These are phyloP conservation scores for Pissodes strobi DNA, from an alignment of 1,140 invertebrate genomes.

Conservation along the genomic window DNA sequence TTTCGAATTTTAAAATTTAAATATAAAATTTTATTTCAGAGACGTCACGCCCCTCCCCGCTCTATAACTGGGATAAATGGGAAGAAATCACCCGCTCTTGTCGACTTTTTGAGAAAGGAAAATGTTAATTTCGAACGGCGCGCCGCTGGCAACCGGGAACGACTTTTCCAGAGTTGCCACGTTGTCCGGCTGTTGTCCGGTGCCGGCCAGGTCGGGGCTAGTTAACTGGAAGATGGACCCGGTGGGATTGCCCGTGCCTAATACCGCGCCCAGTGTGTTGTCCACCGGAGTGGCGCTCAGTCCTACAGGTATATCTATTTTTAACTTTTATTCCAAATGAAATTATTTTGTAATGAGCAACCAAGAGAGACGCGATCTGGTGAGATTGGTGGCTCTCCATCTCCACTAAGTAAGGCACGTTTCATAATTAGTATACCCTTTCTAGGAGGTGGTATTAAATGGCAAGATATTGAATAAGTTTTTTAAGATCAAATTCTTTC, in stretches of 20 bases:
- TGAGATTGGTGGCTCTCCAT: too few species aligned
- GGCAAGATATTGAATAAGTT: too few species aligned
- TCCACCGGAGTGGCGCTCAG: conserved; percentile 49
- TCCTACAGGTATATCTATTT: conserved; percentile 52
- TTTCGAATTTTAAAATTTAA: too few species aligned
- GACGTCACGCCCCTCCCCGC: too few species aligned
- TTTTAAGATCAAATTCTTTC: too few species aligned
- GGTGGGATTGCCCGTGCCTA: conserved; percentile 50
- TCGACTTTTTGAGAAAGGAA: conserved; percentile 24
- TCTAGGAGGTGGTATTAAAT: too few species aligned
- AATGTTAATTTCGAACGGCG: conserved; percentile 55
- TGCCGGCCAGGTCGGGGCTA: conserved; percentile 49
- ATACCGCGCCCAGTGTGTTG: conserved; percentile 50
- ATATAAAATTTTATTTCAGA: too few species aligned
- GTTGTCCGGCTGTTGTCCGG: conserved; percentile 54
- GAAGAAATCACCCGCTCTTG: background rate
- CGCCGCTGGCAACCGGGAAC: conserved; percentile 48
- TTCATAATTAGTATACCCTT: too few species aligned
- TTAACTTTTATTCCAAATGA: background rate
- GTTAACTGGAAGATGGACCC: conserved; percentile 57
- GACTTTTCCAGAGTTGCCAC: conserved; percentile 54
- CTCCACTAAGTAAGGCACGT: too few species aligned
- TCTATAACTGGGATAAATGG: too few species aligned
- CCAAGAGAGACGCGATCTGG: too few species aligned
- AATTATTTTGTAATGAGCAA: background rate